These are phyloP conservation scores for Hyla sarda DNA, from an alignment of 2,113 vertebrate genomes.

Conservation along the genomic window DNA sequence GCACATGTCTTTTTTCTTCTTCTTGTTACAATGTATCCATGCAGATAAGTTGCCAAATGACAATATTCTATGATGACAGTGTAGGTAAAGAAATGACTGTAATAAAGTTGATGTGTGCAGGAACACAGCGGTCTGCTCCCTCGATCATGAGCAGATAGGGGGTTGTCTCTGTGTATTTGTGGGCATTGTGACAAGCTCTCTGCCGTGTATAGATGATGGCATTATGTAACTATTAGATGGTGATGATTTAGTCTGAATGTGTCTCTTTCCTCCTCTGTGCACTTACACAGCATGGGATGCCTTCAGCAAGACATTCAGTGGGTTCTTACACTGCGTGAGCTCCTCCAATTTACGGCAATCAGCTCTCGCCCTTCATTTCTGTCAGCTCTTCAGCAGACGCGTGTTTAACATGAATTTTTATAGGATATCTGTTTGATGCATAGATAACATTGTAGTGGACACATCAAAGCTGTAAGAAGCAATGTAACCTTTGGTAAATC, in stretches of 20 bases:
- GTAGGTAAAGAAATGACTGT: too few species aligned
- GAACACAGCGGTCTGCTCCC: neutral
- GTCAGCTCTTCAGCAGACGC: neutral
- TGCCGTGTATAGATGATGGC: neutral
- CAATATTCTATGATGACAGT: too few species aligned
- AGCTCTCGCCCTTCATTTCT: neutral
- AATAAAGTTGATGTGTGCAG: too few species aligned
- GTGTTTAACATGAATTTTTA: neutral
- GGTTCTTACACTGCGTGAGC: neutral
- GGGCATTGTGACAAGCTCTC: neutral
- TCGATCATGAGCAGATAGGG: neutral
- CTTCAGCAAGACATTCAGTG: slow-evolving; percentile 6
- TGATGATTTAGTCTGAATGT: slow-evolving; percentile 2
- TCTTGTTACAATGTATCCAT: too few species aligned
- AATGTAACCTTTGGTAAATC: neutral
- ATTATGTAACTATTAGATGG: neutral
- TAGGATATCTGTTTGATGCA: neutral
- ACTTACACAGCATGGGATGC: slow-evolving; percentile 33
- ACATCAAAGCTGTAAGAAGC: neutral
- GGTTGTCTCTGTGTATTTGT: neutral
- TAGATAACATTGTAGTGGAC: too few species aligned
- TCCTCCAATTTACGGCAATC: slow-evolving; percentile 18
- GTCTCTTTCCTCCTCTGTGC: neutral
- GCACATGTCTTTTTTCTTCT: too few species aligned
- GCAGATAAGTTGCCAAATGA: too few species aligned